phyloP scores from a whole-genome alignment of 2,888 invertebrate species.

The Dendrolimus pini region DNA sequence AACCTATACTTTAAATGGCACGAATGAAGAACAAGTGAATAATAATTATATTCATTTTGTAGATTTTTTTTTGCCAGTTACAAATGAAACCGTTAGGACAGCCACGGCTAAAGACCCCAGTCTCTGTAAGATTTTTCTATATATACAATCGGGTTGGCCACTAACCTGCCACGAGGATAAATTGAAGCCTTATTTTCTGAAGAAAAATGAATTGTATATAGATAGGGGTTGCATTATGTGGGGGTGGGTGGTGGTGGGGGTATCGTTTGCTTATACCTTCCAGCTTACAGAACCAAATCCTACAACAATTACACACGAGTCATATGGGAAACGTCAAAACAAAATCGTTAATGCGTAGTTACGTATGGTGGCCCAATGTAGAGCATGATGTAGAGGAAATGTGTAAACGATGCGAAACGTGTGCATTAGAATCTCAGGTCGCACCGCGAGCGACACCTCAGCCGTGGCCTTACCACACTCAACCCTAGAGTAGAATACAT shows the following conservation, averaged over 20 bases:
- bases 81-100: neutral
- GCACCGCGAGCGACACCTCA: too few relatives aligned
- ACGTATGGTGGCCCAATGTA: neutral
- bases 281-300: neutral
- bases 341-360: neutral
- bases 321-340: constrained; percentile 1
- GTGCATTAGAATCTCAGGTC: too few relatives aligned
- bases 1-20: constrained; percentile 2
- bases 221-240: too few relatives aligned
- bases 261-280: neutral
- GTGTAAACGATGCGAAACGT: too few relatives aligned
- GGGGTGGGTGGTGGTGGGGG: neutral
- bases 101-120: neutral
- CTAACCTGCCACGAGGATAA: too few relatives aligned
- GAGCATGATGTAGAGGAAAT: neutral
- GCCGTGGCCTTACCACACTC: too few relatives aligned
- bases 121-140: too few relatives aligned
- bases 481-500: too few relatives aligned
- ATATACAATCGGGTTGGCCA: too few relatives aligned
- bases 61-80: neutral
- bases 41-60: neutral
- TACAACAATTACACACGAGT: constrained; percentile 1
- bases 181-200: too few relatives aligned
- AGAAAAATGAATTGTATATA: too few relatives aligned
- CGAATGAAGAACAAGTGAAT: too few relatives aligned